These are phyloP conservation scores for Sebastes fasciatus DNA, from an alignment of 2,113 vertebrate species.

Conservation along the genomic window DNA sequence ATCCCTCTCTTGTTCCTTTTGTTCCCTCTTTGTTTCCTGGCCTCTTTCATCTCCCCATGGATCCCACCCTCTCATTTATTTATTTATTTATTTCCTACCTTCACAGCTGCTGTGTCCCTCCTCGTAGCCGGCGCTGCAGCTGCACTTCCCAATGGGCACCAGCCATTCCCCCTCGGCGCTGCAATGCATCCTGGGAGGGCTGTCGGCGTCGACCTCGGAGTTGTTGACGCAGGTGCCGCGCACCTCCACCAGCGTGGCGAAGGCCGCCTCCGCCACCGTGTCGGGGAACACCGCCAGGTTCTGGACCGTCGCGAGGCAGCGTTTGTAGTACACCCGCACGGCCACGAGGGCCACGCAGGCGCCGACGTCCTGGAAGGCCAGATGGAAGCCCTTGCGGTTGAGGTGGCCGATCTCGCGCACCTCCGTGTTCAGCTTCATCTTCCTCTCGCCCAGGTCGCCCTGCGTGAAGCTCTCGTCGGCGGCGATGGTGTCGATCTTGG, in stretches of 20 bases:
- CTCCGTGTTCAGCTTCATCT: constrained; percentile 99
- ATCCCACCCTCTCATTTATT: background rate
- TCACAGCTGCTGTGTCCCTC: constrained; percentile 93
- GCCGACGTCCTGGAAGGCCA: constrained; percentile 97
- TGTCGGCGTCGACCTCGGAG: constrained; percentile 90
- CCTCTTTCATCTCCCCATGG: background rate
- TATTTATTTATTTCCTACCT: constrained; percentile 84
- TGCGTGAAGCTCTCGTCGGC: constrained; percentile 98
- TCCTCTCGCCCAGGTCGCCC: constrained; percentile 95
- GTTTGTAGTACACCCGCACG: constrained; percentile 96
- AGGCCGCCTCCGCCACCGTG: constrained; percentile 92
- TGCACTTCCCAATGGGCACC: constrained; percentile 95
- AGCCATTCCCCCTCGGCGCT: constrained; percentile 97
- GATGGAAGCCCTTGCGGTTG: constrained; percentile 92
- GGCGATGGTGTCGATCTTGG: constrained; percentile 96
- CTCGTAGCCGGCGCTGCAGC: constrained; percentile 95
- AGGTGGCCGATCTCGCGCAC: constrained; percentile 96
- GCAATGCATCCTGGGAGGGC: constrained; percentile 96
- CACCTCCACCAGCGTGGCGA: constrained; percentile 95
- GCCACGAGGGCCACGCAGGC: constrained; percentile 97
- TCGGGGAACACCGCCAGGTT: constrained; percentile 93
- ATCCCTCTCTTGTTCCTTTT: background rate
- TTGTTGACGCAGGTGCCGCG: constrained; percentile 92
- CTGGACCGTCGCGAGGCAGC: constrained; percentile 90
- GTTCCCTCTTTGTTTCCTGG: background rate